Percentiles rank a stretch among this genome's conserved stretches.
These are phyloP conservation scores for Glareola pratincola DNA, from an alignment of 2,113 vertebrate genomes.

Conservation along the genomic window DNA sequence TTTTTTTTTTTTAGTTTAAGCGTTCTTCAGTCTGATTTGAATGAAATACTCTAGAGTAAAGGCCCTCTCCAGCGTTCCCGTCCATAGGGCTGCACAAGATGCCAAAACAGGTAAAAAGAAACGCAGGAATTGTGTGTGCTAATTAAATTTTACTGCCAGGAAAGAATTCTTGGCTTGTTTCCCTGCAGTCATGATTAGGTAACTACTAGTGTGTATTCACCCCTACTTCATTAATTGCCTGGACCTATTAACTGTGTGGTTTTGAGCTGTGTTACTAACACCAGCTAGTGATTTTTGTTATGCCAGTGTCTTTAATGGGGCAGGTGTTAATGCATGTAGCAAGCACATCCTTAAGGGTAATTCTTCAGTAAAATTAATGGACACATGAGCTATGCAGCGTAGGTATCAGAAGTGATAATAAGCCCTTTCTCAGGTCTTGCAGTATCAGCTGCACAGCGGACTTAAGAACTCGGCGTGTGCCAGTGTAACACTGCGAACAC, in stretches of 20 bases:
- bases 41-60: not conserved
- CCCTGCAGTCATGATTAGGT: not conserved
- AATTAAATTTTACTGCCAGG: not conserved
- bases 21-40: not conserved
- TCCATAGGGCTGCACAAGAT: not conserved
- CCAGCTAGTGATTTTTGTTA: not conserved
- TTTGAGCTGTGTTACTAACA: not conserved
- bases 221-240: not conserved
- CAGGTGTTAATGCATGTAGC: not conserved
- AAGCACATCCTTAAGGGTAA: not conserved
- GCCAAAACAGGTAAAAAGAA: conserved; percentile 56
- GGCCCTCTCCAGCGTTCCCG: rapidly evolving
- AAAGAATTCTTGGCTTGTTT: not conserved
- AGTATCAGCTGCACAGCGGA: not conserved
- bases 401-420: not conserved
- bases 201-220: not conserved
- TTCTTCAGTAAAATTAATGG: not conserved
- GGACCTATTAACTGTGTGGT: not conserved
- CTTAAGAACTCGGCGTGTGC: not conserved
- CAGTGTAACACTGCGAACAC: not conserved
- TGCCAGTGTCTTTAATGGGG: not conserved
- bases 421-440: not conserved
- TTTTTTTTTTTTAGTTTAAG: not conserved
- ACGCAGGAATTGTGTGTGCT: not conserved
- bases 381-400: rapidly evolving